Evolutionary conservation across 1,140 invertebrate species (phyloP), one percentile per base, ranked within the genome.

Genomic region (Sogatella furcifera): DNA sequence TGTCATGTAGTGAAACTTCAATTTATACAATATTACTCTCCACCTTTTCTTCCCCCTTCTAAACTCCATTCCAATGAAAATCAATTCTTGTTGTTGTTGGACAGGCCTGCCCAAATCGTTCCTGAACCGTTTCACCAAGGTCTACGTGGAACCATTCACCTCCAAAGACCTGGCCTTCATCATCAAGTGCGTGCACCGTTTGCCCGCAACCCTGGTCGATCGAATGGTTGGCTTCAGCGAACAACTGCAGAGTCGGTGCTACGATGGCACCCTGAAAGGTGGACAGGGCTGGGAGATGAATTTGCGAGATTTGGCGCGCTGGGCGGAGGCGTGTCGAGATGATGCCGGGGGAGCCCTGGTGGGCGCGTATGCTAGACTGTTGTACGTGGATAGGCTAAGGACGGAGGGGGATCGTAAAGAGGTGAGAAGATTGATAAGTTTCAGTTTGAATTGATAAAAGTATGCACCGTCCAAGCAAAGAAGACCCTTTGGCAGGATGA

Each of bases 121-220:
- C 70, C 76, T 99, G 0, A 99, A 99, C 76, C 82, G 97, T 68
- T 99, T 99, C 69, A 97, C 92, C 19, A 93, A 97, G 81, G 93
- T 98, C 1, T 97, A 89, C 68, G 78, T 98, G 13, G 86, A 93
- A 62, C 81, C 88, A 14, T 76, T 98, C 53, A 82, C 78, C 0
- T 78, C 83, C 38, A 76, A 81, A 17, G 96, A 99, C 77, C 77
- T 96, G 14, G 69, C 82, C 38, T 77, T 79, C 60, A 84, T 86
- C 62, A 57, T 78, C 3, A 56, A 46, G 1, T 66, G 71, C 9
- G 68, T 78, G 49, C 81, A 75, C 69, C 72, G 77, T 8, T 64
- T 84, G 9, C 69, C 76, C 4, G 8, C 54, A 17, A 59, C 82
- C 62, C 69, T 88, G 10, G 72, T 95, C 13, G 63, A 73, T 1